These are phyloP conservation scores for Hymenochirus boettgeri DNA, from an alignment of 2,113 vertebrate genomes.

Conservation along the genomic window DNA sequence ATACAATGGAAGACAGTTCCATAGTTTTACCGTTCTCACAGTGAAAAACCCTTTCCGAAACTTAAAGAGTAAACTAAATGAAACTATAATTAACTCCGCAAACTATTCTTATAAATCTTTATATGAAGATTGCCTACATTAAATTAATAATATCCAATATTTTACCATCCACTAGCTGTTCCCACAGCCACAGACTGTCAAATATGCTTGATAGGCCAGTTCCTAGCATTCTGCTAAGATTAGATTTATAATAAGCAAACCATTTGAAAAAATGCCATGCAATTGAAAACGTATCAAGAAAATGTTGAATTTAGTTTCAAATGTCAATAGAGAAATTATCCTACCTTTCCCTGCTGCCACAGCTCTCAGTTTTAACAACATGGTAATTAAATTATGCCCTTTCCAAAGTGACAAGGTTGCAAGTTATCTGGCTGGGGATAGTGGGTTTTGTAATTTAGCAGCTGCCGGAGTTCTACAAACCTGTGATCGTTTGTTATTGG, in stretches of 20 bases:
- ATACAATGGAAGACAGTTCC: too few species aligned
- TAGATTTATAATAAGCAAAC: background rate
- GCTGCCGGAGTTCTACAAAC: background rate
- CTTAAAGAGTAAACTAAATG: too few species aligned
- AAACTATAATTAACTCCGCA: too few species aligned
- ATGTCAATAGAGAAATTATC: background rate
- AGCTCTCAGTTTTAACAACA: background rate
- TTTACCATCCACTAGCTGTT: too few species aligned
- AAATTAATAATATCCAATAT: too few species aligned
- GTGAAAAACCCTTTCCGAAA: too few species aligned
- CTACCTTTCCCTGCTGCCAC: background rate
- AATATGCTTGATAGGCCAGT: background rate
- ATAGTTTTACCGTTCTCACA: too few species aligned
- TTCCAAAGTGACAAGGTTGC: background rate
- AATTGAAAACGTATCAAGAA: background rate
- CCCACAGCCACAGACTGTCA: too few species aligned
- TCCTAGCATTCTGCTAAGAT: background rate
- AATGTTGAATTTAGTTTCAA: background rate
- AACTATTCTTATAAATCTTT: too few species aligned
- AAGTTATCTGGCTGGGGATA: background rate
- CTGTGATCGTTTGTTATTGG: background rate
- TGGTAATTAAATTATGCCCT: constrained; percentile 1
- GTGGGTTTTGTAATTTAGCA: background rate
- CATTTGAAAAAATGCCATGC: background rate
- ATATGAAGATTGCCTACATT: too few species aligned